Conservation (phyloP, 2,113 vertebrate genomes). For the Crotalus horridus region DNA sequence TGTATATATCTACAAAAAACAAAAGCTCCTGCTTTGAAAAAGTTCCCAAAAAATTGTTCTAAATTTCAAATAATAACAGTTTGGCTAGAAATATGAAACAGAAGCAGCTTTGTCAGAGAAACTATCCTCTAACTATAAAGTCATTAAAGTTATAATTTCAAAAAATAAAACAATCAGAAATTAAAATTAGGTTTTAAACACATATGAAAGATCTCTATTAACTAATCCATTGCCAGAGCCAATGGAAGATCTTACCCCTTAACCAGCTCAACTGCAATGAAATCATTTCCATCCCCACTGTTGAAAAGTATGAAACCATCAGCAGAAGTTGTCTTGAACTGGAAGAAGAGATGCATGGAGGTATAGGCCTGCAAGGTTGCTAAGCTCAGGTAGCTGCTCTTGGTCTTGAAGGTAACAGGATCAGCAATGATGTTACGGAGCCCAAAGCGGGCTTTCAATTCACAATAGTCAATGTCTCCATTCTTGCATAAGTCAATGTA, state of each 20-base stretch:
- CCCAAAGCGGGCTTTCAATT: slow-evolving; percentile 94
- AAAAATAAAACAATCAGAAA: background rate
- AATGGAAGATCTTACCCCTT: slow-evolving; percentile 80
- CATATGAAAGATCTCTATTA: background rate
- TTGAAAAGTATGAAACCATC: slow-evolving; percentile 98
- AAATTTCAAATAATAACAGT: background rate
- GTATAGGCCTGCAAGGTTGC: slow-evolving; percentile 95
- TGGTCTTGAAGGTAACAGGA: slow-evolving; percentile 94
- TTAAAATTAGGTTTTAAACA: background rate
- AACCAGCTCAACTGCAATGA: slow-evolving; percentile 94
- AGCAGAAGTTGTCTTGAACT: slow-evolving; percentile 94
- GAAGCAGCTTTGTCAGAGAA: background rate
- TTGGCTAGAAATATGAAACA: background rate
- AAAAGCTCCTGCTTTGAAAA: background rate
- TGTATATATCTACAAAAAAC: slow-evolving; percentile 84
- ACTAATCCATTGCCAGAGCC: background rate
- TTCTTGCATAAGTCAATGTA: slow-evolving; percentile 99
- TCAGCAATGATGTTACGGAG: slow-evolving; percentile 94
- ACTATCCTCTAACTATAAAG: background rate
- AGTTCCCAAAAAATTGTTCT: background rate
- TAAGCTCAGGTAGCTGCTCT: slow-evolving; percentile 92
- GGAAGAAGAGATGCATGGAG: slow-evolving; percentile 98
- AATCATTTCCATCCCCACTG: slow-evolving; percentile 84
- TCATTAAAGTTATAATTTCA: background rate
- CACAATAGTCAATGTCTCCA: slow-evolving; percentile 94